Evolutionary conservation across 1,140 invertebrate genomes (phyloP).

Genomic region (Meloidogyne floridensis): DNA sequence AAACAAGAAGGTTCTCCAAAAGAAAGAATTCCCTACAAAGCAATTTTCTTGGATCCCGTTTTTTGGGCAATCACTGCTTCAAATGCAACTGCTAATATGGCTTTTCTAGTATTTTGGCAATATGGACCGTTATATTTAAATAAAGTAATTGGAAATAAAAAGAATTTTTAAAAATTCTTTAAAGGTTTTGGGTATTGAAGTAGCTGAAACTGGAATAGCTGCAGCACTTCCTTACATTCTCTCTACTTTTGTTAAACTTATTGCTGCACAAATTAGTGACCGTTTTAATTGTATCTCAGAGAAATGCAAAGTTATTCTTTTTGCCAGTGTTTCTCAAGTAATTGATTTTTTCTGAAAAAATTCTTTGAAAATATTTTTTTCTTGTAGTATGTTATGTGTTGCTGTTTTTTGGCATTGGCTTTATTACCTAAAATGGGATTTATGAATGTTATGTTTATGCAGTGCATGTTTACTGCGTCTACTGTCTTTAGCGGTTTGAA

Average conservation of each 20-base stretch:
- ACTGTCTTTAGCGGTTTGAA: conserved; percentile 56
- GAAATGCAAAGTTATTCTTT: conserved; percentile 48
- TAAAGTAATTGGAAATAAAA: conserved; percentile 32
- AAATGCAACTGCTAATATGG: conserved; percentile 34
- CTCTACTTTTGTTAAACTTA: conserved; percentile 49
- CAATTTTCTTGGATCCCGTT: conserved; percentile 28
- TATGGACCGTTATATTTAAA: conserved; percentile 61
- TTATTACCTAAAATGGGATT: conserved; percentile 39
- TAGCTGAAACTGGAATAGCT: conserved; percentile 52
- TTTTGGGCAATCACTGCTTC: conserved; percentile 32
- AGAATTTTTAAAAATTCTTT: conserved; percentile 11
- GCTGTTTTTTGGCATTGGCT: conserved; percentile 51
- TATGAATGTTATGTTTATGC: conserved; percentile 33
- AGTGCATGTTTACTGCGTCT: conserved; percentile 46
- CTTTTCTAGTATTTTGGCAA: conserved; percentile 53
- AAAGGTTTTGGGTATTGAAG: conserved; percentile 47
- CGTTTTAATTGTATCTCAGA: conserved; percentile 49
- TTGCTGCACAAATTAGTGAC: conserved; percentile 57
- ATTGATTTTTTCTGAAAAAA: neutral
- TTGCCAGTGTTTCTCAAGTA: conserved; percentile 52
- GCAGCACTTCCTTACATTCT: conserved; percentile 56
- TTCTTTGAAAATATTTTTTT: neutral
- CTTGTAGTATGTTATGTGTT: conserved; percentile 35
- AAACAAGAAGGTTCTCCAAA: conserved; percentile 3
- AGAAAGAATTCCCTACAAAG: conserved; percentile 32